Conservation (phyloP, 2,888 invertebrate genomes). For the Lasius fuliginosus region DNA sequence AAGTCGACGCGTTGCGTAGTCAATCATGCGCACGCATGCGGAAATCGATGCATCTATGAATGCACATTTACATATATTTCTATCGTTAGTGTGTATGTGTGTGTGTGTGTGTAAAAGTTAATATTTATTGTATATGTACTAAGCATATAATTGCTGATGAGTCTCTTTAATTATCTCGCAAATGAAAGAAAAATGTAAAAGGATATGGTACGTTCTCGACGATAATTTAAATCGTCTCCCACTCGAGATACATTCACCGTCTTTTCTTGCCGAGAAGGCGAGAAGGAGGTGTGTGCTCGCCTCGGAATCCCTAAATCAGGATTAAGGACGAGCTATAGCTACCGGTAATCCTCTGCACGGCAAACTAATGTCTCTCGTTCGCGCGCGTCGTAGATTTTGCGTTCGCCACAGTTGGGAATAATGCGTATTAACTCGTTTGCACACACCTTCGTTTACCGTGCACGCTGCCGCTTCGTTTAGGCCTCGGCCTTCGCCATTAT, state of each 20-base stretch:
- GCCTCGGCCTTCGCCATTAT: slow-evolving; percentile 60
- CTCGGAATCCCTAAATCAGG: slow-evolving; percentile 80
- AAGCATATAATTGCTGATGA: not conserved
- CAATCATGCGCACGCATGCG: not conserved
- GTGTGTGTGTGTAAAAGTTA: not conserved
- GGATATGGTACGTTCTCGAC: not conserved
- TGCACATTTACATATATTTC: not conserved
- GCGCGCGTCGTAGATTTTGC: slow-evolving; percentile 67
- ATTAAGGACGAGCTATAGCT: slow-evolving; percentile 72
- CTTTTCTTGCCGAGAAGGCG: slow-evolving; percentile 5
- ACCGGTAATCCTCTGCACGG: slow-evolving; percentile 76
- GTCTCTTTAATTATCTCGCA: slow-evolving; percentile 25
- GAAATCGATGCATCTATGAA: not conserved
- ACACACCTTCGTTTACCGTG: slow-evolving; percentile 48
- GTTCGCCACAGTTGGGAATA: slow-evolving; percentile 59
- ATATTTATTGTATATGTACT: not conserved
- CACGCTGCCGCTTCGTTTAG: slow-evolving; percentile 61
- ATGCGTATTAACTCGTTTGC: slow-evolving; percentile 71
- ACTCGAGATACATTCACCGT: not conserved
- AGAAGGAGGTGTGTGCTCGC: slow-evolving; percentile 18
- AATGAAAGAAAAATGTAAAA: slow-evolving; percentile 30
- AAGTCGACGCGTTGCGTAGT: not conserved
- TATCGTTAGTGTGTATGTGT: not conserved
- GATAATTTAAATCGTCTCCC: slow-evolving; percentile 18
- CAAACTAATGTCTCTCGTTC: slow-evolving; percentile 77